Base-by-base conservation (phyloP, 2,113 vertebrate genomes). In the Bubo bubo region DNA sequence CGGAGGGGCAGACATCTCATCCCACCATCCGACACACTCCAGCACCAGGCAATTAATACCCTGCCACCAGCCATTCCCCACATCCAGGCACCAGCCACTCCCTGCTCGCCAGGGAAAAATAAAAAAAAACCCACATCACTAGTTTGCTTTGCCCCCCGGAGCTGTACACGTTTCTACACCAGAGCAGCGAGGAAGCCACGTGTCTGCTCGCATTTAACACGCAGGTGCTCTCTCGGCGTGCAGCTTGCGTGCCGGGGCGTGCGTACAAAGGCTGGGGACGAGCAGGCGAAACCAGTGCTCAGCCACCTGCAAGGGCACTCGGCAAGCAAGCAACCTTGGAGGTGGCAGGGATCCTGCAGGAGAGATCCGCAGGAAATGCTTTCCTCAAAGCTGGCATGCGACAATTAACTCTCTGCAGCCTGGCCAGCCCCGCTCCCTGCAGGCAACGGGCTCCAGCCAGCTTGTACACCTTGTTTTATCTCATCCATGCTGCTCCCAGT, bases 31-130 rank as follows among this genome's bases (percentile, higher is more conserved):
- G 1, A 68, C 41, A 23, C 0, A 0, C 20, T 60, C 45, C 76
- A 76, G 52, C 62, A 37, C 28, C 1, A 2, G 15, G 18, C 68
- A 64, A 30, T 19, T 16, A n/a, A 72, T 12, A 16, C 32, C 32
- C 32, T 37, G 64, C 18, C 64, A 79, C 34, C 24, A 16, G 35
- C 85, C 79, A 15, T 24, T 58, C 52, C 56, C 43, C 41, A n/a
- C 0, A 0, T 9, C n/a, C 86, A 49, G 24, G 26, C 66, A 43
- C 32, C 4, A 15, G 52, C 47, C 12, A 1, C 67, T 34, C 39
- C 56, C 63, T 76, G 47, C 74, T 90, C 66, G 50, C 53, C 43
- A 30, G 23, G 12, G 19, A 35, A 73, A 43, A 34, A 18, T 6
- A 20, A 32, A 26, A 19, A 2, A 14, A 14, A 47, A 4, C 19